These are phyloP conservation scores for Spondyliosoma cantharus DNA, from an alignment of 2,797 vertebrate species.

Conservation along the genomic window DNA sequence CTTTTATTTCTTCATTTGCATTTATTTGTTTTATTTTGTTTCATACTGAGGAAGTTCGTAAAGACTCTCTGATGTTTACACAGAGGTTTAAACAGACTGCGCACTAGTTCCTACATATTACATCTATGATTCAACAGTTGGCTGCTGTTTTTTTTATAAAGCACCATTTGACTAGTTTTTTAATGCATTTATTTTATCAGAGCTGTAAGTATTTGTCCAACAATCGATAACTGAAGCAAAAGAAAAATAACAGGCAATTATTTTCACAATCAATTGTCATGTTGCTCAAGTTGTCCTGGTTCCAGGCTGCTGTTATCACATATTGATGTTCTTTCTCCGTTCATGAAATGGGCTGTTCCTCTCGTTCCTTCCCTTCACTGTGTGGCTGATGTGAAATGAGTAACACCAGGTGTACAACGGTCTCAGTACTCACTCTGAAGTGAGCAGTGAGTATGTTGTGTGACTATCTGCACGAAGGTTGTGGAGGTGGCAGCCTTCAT, in stretches of 20 bases:
- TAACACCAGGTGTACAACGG: not conserved
- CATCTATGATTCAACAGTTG: no score
- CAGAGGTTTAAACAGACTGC: no score
- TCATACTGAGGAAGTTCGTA: no score
- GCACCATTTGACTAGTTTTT: no score
- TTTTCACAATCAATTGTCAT: not conserved
- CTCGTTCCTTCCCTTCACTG: not conserved
- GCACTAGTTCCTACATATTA: no score
- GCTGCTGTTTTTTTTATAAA: no score
- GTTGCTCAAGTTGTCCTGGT: not conserved
- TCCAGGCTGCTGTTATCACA: not conserved
- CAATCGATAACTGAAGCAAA: not conserved
- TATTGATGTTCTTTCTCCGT: not conserved
- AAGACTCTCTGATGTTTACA: no score
- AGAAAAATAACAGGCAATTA: not conserved
- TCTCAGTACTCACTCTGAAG: conserved; percentile 29
- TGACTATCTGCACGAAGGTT: conserved; percentile 40
- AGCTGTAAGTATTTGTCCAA: not conserved
- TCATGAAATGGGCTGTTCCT: not conserved
- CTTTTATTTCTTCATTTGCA: not conserved
- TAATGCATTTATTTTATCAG: not conserved
- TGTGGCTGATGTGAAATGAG: conserved; percentile 14
- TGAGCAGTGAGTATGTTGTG: conserved; percentile 34
- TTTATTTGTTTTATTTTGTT: not conserved
- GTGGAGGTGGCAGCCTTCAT: conserved; percentile 51